Evolutionary conservation across 2,888 invertebrate species (phyloP), one percentile per base, ranked within the genome.

Genomic region (Leucoptera coffeella): DNA sequence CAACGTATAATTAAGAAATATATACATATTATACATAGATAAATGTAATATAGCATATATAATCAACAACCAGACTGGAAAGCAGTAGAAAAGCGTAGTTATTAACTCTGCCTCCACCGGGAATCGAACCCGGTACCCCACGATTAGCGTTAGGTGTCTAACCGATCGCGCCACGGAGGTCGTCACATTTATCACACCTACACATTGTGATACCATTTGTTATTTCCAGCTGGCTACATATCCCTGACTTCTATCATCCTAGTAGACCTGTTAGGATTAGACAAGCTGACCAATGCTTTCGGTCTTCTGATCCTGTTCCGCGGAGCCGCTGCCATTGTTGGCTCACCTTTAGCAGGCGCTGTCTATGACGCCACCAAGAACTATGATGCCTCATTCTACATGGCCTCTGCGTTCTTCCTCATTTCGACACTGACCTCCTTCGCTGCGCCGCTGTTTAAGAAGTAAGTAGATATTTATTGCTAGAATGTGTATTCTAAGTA

Each of bases 201-300:
- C n/a, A n/a, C n/a, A n/a, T n/a, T n/a, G n/a, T n/a, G n/a, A n/a
- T n/a, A n/a, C n/a, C n/a, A n/a, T n/a, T n/a, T n/a, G n/a, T n/a
- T n/a, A n/a, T n/a, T 56, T 59, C 13, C 74, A 92, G 92, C 96
- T 34, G 95, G 95, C 33, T 97, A 93, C 69, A 95, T 99, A 47
- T 95, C 96, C 7, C 73, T 99, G 31, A 97, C 97, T 22, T 97
- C 97, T 25, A 96, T 97, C 50, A 94, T 97, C 48, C 76, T 99
- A 34, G 95, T 96, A 39, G 96, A 99, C 57, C 75, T 97, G 19
- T 76, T 99, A 25, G 97, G 97, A 2, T 71, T 99, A 50, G 95
- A 96, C 50, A 89, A 89, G 53, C 69, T 99, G 39, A 97, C 97
- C 24, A 97, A 93, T 56, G 95, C 96, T 24, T 99, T 97, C 62